phyloP scores from a whole-genome alignment of 2,797 vertebrate species.

The Sciurus carolinensis region DNA sequence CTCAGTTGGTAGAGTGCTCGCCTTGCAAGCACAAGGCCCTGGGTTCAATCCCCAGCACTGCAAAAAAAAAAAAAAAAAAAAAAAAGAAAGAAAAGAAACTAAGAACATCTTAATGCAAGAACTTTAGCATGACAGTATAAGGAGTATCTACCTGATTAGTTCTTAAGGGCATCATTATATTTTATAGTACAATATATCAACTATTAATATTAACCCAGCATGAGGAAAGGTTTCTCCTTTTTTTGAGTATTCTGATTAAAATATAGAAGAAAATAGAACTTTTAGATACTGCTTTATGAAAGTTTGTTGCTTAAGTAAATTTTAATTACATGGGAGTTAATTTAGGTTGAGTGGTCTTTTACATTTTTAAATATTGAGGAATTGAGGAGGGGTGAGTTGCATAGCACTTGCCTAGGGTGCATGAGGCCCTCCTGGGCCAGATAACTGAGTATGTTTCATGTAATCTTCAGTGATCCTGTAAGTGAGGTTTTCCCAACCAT shows the following conservation, averaged over 20 bases:
- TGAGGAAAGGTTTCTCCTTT: neutral
- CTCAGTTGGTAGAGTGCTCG: too few relatives aligned
- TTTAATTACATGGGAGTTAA: neutral
- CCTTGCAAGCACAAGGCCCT: too few relatives aligned
- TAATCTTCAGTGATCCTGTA: neutral
- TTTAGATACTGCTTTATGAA: neutral
- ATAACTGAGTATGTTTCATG: neutral
- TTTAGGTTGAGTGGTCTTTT: slow-evolving; percentile 12
- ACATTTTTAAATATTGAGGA: neutral
- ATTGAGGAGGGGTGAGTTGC: too few relatives aligned
- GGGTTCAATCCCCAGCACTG: too few relatives aligned
- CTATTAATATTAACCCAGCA: neutral
- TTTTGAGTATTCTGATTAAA: neutral
- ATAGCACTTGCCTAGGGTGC: too few relatives aligned
- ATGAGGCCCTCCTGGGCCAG: neutral
- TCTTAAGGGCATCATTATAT: neutral
- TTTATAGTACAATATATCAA: neutral
- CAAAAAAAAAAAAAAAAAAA: too few relatives aligned
- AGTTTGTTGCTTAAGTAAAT: neutral
- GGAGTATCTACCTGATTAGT: neutral
- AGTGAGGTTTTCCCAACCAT: neutral
- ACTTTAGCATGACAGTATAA: neutral
- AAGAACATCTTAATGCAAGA: neutral
- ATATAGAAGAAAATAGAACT: neutral
- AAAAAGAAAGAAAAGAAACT: neutral